These are phyloP conservation scores for Rhynchomys soricoides DNA, from an alignment of 2,113 vertebrate species.

Conservation along the genomic window DNA sequence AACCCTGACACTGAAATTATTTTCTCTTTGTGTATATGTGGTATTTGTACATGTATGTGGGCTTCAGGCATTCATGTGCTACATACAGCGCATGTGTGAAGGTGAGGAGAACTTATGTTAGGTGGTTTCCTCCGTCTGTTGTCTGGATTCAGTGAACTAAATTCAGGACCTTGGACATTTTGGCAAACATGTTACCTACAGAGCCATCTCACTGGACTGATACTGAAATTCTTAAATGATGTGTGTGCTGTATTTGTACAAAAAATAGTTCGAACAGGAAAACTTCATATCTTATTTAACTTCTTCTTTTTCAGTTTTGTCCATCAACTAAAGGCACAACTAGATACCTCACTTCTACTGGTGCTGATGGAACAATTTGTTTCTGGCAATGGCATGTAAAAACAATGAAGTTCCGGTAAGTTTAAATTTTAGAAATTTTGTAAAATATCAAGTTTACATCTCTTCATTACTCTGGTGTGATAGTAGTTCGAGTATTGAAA, in stretches of 20 bases:
- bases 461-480: not conserved
- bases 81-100: not conserved
- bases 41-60: not conserved
- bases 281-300: slow-evolving; percentile 56
- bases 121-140: too few species aligned
- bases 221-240: slow-evolving; percentile 47
- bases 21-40: not conserved
- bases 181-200: not conserved
- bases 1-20: slow-evolving; percentile 46
- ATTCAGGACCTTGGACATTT: not conserved
- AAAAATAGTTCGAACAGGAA: slow-evolving; percentile 43
- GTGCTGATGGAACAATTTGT: slow-evolving; percentile 98
- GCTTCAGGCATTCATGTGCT: not conserved
- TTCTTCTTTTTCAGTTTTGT: slow-evolving; percentile 91
- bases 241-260: not conserved
- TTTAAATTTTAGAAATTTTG: slow-evolving; percentile 58
- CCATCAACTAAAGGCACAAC: slow-evolving; percentile 92
- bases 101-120: not conserved
- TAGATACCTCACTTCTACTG: slow-evolving; percentile 96
- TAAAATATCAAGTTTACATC: not conserved
- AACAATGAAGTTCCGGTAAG: slow-evolving; percentile 96
- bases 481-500: not conserved
- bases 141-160: not conserved
- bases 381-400: slow-evolving; percentile 98
- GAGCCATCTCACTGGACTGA: not conserved